phyloP scores from a whole-genome alignment of 2,113 vertebrate species.

The Grammomys dolichurus region DNA sequence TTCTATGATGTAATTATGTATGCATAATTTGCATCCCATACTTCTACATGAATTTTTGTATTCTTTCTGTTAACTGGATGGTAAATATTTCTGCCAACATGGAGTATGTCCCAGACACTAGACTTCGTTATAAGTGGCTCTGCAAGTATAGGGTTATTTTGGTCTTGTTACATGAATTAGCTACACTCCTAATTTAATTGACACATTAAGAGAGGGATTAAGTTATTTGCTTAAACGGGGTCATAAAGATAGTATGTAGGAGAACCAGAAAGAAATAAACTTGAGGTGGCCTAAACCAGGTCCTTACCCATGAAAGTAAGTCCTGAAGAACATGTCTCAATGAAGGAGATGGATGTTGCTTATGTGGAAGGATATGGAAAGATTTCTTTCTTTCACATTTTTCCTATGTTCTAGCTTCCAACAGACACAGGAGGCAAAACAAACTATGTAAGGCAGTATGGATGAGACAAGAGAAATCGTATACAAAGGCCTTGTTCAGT shows the following conservation, averaged over 20 bases:
- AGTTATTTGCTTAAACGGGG: not conserved
- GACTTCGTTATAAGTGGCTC: not conserved
- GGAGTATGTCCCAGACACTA: not conserved
- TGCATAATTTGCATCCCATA: not conserved
- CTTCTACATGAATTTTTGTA: not conserved
- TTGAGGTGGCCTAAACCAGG: fast-evolving
- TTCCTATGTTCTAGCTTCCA: not conserved
- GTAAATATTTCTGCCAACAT: not conserved
- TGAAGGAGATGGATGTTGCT: not conserved
- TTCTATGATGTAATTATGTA: not conserved
- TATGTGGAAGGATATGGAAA: fast-evolving
- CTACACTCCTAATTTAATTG: not conserved
- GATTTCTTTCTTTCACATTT: not conserved
- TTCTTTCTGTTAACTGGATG: not conserved
- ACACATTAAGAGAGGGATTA: not conserved
- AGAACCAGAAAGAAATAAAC: not conserved
- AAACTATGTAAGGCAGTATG: not conserved
- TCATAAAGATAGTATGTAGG: not conserved
- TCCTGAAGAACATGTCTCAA: fast-evolving
- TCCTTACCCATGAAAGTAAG: fast-evolving
- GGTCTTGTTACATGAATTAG: not conserved
- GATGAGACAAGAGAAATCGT: not conserved
- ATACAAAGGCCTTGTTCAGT: not conserved
- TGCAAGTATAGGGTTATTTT: not conserved
- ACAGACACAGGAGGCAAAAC: not conserved